Evolutionary conservation across 2,113 vertebrate genomes (phyloP), one percentile per base, ranked within the genome.

Genomic region (Circaetus cinerascens): DNA sequence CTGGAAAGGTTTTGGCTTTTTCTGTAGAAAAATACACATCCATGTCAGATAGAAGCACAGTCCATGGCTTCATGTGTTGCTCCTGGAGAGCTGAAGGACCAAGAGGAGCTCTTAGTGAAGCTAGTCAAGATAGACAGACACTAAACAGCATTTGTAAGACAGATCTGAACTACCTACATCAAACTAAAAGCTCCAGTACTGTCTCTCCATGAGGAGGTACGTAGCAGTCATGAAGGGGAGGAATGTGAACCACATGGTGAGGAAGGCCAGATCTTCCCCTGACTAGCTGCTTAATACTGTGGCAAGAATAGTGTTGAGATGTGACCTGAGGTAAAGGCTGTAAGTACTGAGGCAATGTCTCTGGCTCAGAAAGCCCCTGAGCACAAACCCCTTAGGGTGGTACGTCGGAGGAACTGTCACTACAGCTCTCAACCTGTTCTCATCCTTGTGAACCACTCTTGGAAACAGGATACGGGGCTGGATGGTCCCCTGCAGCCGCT

Each of bases 1-100:
- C 71, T 51, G 51, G 56, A 82, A 91, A 75, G 40, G 29, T 78
- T 91, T 93, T 90, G n/a, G 43, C n/a, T 79, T 85, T 57, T 85
- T 91, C 86, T 69, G 8, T 66, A 73, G 60, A 87, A 93, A 93
- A 91, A 86, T 34, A 72, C 9, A 85, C 43, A 56, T 72, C 30
- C 32, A 4, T 68, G 21, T 91, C 51, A 90, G 48, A 53, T 13
- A 60, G 41, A 67, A 95, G 34, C 34, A 72, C 10, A 46, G 40
- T 51, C 51, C 27, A 17, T 41, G 57, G 36, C 60, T 96, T 85
- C 69, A 51, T 17, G 5, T 40, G 38, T 75, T 45, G 40, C 53
- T 76, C 26, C 62, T n/a, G 15, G 15, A 64, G 15, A 84, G n/a
- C 2, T 41, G 45, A 73, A 75, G 45, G 45, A 85, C 7, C 8